Percentiles rank a stretch among this genome's conserved stretches.
phyloP scores from a whole-genome alignment of 2,113 vertebrate species.

The Dasyurus viverrinus region DNA sequence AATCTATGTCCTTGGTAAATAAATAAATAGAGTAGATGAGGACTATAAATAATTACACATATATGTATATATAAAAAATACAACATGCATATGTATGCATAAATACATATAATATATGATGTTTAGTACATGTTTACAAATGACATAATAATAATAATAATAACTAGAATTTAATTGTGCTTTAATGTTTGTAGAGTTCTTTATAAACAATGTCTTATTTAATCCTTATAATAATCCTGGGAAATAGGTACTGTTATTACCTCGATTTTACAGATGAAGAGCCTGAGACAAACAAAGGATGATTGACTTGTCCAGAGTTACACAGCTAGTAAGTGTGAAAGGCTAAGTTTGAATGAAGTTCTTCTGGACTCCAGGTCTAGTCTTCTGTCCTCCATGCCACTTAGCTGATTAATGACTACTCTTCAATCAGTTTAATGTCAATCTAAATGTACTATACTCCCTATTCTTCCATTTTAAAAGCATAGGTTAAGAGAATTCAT shows the following conservation, averaged over 20 bases:
- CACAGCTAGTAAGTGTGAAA: neutral
- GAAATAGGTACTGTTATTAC: too few species aligned
- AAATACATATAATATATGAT: too few species aligned
- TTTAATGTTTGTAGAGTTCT: neutral
- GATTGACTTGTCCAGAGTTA: too few species aligned
- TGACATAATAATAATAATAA: neutral
- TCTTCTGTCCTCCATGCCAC: too few species aligned
- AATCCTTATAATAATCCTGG: neutral
- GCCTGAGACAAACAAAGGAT: neutral
- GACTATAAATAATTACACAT: too few species aligned
- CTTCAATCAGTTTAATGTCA: neutral
- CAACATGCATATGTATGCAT: too few species aligned
- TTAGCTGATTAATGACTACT: neutral
- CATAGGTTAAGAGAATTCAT: neutral
- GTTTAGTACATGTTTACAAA: neutral
- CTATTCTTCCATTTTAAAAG: neutral
- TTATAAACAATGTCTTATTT: neutral
- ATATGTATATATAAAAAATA: too few species aligned
- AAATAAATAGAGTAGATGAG: neutral
- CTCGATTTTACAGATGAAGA: neutral
- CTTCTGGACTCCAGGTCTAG: neutral
- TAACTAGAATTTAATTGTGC: neutral
- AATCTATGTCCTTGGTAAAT: neutral
- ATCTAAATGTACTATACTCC: too few species aligned
- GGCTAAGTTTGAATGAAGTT: neutral